Percentiles rank a stretch among this genome's conserved stretches.
These are phyloP conservation scores for Oreochromis grahami DNA, from an alignment of 2,797 vertebrate genomes.

Conservation along the genomic window DNA sequence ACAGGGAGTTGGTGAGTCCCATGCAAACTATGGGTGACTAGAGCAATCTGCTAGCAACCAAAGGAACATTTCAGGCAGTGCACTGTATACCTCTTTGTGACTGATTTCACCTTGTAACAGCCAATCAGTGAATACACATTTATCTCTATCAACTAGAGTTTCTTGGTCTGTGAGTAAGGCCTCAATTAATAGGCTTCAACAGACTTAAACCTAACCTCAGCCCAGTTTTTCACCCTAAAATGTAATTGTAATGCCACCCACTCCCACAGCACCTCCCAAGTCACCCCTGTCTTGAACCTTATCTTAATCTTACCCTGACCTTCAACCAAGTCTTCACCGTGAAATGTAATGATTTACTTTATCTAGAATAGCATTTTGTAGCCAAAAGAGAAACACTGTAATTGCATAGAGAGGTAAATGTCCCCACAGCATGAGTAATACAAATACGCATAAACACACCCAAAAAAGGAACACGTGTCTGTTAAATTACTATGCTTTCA, in stretches of 20 bases:
- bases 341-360: not conserved
- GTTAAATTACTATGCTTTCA: constrained; percentile 16
- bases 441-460: not conserved
- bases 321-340: not conserved
- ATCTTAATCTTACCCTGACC: not conserved
- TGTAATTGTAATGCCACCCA: not conserved
- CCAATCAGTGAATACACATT: not conserved
- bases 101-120: not conserved
- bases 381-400: not conserved
- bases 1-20: not conserved
- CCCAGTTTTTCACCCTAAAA: not conserved
- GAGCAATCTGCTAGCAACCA: not conserved
- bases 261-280: not conserved
- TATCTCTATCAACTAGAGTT: not conserved
- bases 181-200: not conserved
- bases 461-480: not conserved
- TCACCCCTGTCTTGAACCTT: not conserved
- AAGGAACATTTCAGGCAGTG: not conserved
- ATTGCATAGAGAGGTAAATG: not conserved
- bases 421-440: not conserved
- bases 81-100: not conserved
- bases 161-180: not conserved
- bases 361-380: not conserved
- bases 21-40: not conserved
- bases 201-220: not conserved